Base-by-base conservation (phyloP, 2,888 invertebrate genomes). In the Podotricha telesiphe region DNA sequence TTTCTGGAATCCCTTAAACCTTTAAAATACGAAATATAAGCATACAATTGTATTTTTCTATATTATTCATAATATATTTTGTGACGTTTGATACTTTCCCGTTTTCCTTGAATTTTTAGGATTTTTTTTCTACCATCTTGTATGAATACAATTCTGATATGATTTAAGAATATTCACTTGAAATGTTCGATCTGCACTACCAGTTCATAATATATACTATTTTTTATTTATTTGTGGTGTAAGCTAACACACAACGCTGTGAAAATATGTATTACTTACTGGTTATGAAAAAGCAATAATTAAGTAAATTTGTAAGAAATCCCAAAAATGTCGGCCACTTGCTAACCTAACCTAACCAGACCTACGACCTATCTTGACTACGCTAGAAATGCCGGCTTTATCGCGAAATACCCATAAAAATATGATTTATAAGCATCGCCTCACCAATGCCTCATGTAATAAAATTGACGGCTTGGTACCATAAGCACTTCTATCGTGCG, bases 371-470 rank as follows among this genome's bases (percentile, higher is more conserved):
- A n/a, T 48, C 13, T 8, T 19, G 48, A 59, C 17, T 45, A 59
- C 62, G 76, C 75, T 79, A 78, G 79, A 80, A 82, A 80, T 76
- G 82, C 81, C 79, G 76, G 75, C 77, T 86, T 87, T 88, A 89
- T 89, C 82, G 77, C 79, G 79, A 82, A 85, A 88, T 85, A 86
- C 81, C 85, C 86, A 87, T 88, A 89, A 89, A 88, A 85, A 80
- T 84, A 85, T 89, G 89, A 89, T 89, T 89, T 89, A 89, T 86
- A 87, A 86, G 82, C 88, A 85, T 85, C 83, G 83, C 80, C 80
- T 83, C 78, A 80, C 84, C 81, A 82, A 82, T 65, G 81, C 78
- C 83, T 56, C 70, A 76, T 74, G 86, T 81, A 85, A 87, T 89
- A 88, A 88, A 88, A 86, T 82, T 79, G 79, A 77, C 80, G 78